phyloP scores from a whole-genome alignment of 1,140 invertebrate species.

The Drosophila paulistorum region DNA sequence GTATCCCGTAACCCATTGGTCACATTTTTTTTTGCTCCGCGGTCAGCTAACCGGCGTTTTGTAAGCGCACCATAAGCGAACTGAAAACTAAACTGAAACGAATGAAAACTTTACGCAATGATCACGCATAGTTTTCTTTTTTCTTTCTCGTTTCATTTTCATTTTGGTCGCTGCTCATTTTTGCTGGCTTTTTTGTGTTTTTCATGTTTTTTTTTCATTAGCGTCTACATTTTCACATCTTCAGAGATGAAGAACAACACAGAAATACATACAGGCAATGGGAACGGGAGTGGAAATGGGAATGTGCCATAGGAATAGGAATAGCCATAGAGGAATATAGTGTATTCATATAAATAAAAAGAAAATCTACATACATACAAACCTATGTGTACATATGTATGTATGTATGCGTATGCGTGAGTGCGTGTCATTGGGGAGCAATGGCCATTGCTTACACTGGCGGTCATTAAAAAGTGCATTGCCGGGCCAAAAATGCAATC shows the following conservation, averaged over 20 bases:
- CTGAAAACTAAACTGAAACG: slow-evolving; percentile 63
- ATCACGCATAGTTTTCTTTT: slow-evolving; percentile 37
- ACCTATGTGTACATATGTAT: slow-evolving; percentile 18
- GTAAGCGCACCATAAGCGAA: slow-evolving; percentile 73
- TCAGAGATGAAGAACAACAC: slow-evolving; percentile 35
- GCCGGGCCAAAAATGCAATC: too few species aligned
- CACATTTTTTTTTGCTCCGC: slow-evolving; percentile 44
- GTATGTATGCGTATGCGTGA: slow-evolving; percentile 21
- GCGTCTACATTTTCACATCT: slow-evolving; percentile 74
- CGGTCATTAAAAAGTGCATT: slow-evolving; percentile 34
- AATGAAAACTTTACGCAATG: slow-evolving; percentile 74
- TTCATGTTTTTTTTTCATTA: slow-evolving; percentile 41
- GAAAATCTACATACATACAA: not conserved
- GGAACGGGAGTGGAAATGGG: slow-evolving; percentile 6
- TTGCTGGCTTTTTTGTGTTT: slow-evolving; percentile 38
- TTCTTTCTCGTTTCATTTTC: slow-evolving; percentile 21
- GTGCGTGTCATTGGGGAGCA: slow-evolving; percentile 32
- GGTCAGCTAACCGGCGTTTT: slow-evolving; percentile 71
- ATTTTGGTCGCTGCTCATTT: slow-evolving; percentile 49
- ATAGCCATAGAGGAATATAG: not conserved
- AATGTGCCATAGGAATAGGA: slow-evolving; percentile 21
- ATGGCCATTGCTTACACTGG: slow-evolving; percentile 33
- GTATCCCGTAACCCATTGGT: slow-evolving; percentile 36
- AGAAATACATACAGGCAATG: slow-evolving; percentile 22
- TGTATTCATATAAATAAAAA: not conserved